phyloP scores from a whole-genome alignment of 2,888 invertebrate genomes.

The Brachycybe producta region DNA sequence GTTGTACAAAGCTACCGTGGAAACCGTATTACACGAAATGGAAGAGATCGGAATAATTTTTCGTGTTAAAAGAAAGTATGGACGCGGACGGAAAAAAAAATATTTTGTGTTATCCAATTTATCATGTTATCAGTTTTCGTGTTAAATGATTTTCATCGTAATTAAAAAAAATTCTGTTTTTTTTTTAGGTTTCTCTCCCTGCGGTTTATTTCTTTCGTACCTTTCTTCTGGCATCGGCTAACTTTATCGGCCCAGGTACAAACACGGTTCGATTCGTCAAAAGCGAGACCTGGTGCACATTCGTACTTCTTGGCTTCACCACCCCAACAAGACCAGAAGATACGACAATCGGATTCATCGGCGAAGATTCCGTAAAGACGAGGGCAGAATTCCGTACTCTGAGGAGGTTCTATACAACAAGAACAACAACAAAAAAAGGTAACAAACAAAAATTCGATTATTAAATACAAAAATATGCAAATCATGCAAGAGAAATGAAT shows the following conservation, averaged over 20 bases:
- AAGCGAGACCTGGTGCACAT: constrained; percentile 86
- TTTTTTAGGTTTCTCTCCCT: too few relatives aligned
- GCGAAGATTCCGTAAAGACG: constrained; percentile 85
- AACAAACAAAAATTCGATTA: constrained; percentile 2
- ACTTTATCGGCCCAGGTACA: constrained; percentile 97
- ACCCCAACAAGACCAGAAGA: constrained; percentile 96
- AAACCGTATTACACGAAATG: too few relatives aligned
- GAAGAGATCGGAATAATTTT: too few relatives aligned
- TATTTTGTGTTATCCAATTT: too few relatives aligned
- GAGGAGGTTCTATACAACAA: constrained; percentile 56
- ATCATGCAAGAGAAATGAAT: constrained; percentile 52
- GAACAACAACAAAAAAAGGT: not conserved
- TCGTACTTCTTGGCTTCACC: constrained; percentile 87
- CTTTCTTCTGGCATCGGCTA: constrained; percentile 78
- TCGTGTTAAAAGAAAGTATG: too few relatives aligned
- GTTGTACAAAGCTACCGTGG: too few relatives aligned
- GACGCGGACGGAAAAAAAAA: too few relatives aligned
- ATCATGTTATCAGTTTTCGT: too few relatives aligned
- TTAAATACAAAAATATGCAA: not conserved
- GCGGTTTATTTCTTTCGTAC: too few relatives aligned
- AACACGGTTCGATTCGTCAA: constrained; percentile 81
- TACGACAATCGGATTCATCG: constrained; percentile 72
- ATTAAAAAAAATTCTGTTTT: too few relatives aligned
- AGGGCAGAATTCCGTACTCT: constrained; percentile 68
- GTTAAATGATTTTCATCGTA: too few relatives aligned